Evolutionary conservation across 2,888 invertebrate genomes (phyloP), one percentile per base, ranked within the genome.

Genomic region (Amphipyra berbera): DNA sequence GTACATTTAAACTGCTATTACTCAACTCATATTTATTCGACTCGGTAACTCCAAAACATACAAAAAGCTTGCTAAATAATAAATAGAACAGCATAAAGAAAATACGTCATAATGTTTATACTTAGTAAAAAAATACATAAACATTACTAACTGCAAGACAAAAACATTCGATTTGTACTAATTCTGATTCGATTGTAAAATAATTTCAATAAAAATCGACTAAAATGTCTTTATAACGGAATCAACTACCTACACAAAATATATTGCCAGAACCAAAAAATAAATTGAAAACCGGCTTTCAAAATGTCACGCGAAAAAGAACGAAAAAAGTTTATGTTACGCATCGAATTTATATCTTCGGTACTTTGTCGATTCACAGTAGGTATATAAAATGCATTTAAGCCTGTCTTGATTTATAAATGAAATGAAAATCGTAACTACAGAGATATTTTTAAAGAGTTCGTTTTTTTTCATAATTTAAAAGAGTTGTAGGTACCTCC

Each of bases 281-380:
- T 6, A 46, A 55, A 73, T 44, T 15, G n/a, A 8, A n/a, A 73
- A 60, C 44, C 38, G 13, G 21, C 33, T 45, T 14, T 33, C 5
- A 12, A 54, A 53, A 46, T 58, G 49, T 72, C 65, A 52, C 27
- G 42, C 27, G 35, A 3, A 27, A 35, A 10, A 6, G 7, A 38
- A 37, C 6, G 27, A 46, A 54, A 54, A 53, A 58, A 30, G 7
- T 30, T 30, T 7, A 30, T 30, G 5, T 30, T 47, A 45, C 5
- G 14, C 4, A 52, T 44, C 12, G 15, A 55, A 49, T 65, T 59
- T 59, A 54, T 10, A 57, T 47, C 40, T 21, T 14, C 27, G 9
- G 0, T 15, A 30, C n/a, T 15, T 54, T 48, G 30, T 45, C 33
- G 8, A 27, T 35, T 47, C n/a, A 6, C 15, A 65, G 30, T 4